Evolutionary conservation across 2,888 invertebrate species (phyloP), one percentile per base, ranked within the genome.

Genomic region (Lithosia quadra): DNA sequence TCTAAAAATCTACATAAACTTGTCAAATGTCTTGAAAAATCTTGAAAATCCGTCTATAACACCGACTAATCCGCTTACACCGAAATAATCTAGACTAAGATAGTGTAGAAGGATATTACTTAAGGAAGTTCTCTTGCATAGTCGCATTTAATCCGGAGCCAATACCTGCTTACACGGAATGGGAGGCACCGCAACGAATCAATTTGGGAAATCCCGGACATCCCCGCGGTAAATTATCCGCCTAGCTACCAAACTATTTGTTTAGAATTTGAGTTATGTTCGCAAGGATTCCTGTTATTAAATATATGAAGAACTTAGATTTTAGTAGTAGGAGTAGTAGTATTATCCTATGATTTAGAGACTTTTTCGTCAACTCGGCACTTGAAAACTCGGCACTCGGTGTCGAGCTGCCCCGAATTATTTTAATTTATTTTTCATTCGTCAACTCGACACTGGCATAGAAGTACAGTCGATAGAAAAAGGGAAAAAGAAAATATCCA

Each of bases 161-260:
- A 82, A 82, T 80, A 80, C 82, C 81, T 80, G 81, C 81, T 75
- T 81, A 81, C 81, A 81, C 63, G 67, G 72, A 81, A 81, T 65
- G 71, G 81, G 81, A 79, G 81, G 81, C 36, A 21, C 77, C 63
- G 43, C 68, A 67, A 63, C 71, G 79, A 77, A 81, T 81, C 81
- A 82, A 77, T 81, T 81, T 74, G 69, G 72, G 64, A 63, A 77
- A 64, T 67, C 67, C 71, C 77, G 73, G 74, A 79, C 81, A 72
- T 73, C 65, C 68, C 63, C 59, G 65, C 62, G 63, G 68, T 81
- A 73, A 81, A 77, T 81, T 81, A 81, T 79, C 71, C 71, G 43
- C 72, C 62, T 67, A 63, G 71, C 67, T 56, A 53, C 63, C 43
- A 63, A 71, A 66, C 67, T 66, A 73, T 72, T 82, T 80, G 82